A percentile compares a stretch with the other conserved stretches of the same genome.
These are phyloP conservation scores for Camptogramma bilineatum DNA, from an alignment of 2,888 invertebrate genomes.

Conservation along the genomic window DNA sequence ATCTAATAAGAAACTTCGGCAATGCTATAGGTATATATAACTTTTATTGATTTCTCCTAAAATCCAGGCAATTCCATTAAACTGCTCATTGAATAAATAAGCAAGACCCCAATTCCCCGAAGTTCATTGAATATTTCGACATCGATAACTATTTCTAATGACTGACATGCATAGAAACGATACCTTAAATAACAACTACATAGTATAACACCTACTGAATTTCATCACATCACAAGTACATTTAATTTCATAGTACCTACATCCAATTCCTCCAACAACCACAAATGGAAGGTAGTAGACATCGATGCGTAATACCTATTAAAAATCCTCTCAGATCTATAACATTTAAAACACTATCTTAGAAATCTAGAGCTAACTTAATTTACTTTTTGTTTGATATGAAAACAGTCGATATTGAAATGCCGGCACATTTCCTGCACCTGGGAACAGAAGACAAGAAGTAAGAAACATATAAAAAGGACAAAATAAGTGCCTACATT, in stretches of 20 bases:
- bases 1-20: neutral
- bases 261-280: constrained; percentile 25
- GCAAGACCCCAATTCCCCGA: neutral
- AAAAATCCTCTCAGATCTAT: constrained; percentile 41
- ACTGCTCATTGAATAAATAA: neutral
- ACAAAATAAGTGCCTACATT: neutral
- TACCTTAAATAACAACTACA: constrained; percentile 4
- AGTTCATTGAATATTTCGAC: neutral
- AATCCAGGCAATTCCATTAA: neutral
- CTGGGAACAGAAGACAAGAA: constrained; percentile 77
- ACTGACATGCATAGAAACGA: neutral
- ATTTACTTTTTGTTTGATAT: constrained; percentile 77
- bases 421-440: constrained; percentile 98
- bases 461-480: neutral
- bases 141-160: neutral
- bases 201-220: constrained; percentile 6
- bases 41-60: neutral
- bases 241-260: constrained; percentile 5
- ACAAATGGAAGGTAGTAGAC: constrained; percentile 19
- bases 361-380: constrained; percentile 49
- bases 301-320: constrained; percentile 39
- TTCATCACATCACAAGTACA: constrained; percentile 7
- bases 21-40: neutral
- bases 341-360: constrained; percentile 28
- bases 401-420: constrained; percentile 95